A percentile compares a stretch with the other conserved stretches of the same genome.
Conservation (phyloP, 2,113 vertebrate genomes). For the Actinemys pallida region DNA sequence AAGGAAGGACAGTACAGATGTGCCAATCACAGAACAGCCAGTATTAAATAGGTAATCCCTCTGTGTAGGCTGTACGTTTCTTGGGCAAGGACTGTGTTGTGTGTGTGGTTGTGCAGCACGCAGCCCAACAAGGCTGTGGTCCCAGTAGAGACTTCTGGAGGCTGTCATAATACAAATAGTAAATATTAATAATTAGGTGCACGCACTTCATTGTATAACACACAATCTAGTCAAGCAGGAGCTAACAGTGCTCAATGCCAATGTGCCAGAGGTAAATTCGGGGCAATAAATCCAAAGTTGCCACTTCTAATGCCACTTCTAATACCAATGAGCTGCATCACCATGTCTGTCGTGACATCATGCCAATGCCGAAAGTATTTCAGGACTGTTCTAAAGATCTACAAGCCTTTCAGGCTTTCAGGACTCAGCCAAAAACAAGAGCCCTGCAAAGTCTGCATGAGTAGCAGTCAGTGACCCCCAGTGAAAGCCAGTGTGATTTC, state of each 20-base stretch:
- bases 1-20: not conserved
- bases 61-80: not conserved
- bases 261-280: not conserved
- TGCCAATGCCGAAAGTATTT: not conserved
- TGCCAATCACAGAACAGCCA: not conserved
- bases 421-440: not conserved
- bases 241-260: not conserved
- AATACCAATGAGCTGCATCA: not conserved
- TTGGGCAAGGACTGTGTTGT: not conserved
- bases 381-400: not conserved
- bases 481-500: not conserved
- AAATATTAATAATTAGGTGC: not conserved
- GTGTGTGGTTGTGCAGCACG: not conserved
- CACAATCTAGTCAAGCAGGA: not conserved
- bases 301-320: rapidly evolving
- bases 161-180: not conserved
- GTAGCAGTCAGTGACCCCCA: not conserved
- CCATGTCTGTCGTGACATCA: not conserved
- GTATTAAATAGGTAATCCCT: not conserved
- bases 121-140: not conserved
- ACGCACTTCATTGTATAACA: not conserved
- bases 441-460: not conserved
- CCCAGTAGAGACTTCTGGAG: not conserved
- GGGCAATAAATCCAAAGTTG: rapidly evolving
- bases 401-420: not conserved